These are phyloP conservation scores for Drosophila robusta DNA, from an alignment of 2,888 invertebrate species.

Conservation along the genomic window DNA sequence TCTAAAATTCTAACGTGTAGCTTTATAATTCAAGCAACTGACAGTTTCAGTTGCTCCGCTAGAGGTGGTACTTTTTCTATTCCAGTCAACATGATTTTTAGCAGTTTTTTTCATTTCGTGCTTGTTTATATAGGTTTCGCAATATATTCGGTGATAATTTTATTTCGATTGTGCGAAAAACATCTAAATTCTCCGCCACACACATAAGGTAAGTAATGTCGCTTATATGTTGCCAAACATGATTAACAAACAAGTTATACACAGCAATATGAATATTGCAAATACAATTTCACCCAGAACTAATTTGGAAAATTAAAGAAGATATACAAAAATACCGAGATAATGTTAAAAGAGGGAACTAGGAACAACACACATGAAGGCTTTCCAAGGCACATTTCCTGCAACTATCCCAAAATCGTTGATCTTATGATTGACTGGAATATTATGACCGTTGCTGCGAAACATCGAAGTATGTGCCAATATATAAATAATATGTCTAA, in stretches of 20 bases:
- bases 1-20: background rate
- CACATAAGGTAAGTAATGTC: background rate
- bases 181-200: background rate
- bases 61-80: background rate
- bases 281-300: too few relatives aligned
- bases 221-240: background rate
- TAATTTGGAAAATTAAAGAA: too few relatives aligned
- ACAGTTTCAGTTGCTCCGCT: background rate
- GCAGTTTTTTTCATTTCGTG: background rate
- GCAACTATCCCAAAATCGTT: too few relatives aligned
- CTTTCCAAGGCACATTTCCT: too few relatives aligned
- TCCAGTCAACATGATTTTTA: background rate
- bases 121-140: background rate
- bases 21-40: background rate
- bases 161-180: background rate
- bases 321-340: background rate
- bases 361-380: too few relatives aligned
- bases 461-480: too few relatives aligned
- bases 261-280: background rate
- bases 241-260: background rate
- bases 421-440: too few relatives aligned
- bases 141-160: background rate
- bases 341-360: too few relatives aligned
- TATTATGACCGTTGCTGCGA: background rate
- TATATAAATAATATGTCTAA: too few relatives aligned